Conservation (phyloP, 2,113 vertebrate genomes). For the Mesoclemmys tuberculata region DNA sequence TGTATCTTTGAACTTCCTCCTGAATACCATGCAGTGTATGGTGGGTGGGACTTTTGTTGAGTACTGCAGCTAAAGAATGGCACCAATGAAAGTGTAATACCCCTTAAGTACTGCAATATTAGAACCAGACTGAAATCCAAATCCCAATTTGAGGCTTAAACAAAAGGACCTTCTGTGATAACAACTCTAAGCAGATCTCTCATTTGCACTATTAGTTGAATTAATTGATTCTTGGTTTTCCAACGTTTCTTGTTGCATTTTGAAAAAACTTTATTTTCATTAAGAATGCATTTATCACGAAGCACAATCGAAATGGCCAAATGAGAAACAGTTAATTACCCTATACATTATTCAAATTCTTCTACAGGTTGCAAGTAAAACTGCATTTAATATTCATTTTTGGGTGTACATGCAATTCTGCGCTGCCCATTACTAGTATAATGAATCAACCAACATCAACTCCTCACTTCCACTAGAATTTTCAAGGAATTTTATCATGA, state of each 20-base stretch:
- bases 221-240: not conserved
- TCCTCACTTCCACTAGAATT: not conserved
- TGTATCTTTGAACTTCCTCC: not conserved
- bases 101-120: not conserved
- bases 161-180: not conserved
- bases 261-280: not conserved
- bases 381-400: not conserved
- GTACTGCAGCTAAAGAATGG: not conserved
- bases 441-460: not conserved
- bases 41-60: not conserved
- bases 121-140: not conserved
- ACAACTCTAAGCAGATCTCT: not conserved
- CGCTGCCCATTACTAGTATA: not conserved
- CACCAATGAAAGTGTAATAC: not conserved
- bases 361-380: not conserved
- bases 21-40: not conserved
- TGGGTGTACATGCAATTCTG: not conserved
- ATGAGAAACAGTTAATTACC: not conserved
- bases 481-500: conserved; percentile 49
- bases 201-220: not conserved
- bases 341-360: not conserved
- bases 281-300: not conserved
- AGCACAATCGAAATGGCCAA: not conserved
- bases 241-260: not conserved
- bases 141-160: not conserved